Evolutionary conservation across 1,140 invertebrate species (phyloP).

Genomic region (Oedothorax gibbosus): DNA sequence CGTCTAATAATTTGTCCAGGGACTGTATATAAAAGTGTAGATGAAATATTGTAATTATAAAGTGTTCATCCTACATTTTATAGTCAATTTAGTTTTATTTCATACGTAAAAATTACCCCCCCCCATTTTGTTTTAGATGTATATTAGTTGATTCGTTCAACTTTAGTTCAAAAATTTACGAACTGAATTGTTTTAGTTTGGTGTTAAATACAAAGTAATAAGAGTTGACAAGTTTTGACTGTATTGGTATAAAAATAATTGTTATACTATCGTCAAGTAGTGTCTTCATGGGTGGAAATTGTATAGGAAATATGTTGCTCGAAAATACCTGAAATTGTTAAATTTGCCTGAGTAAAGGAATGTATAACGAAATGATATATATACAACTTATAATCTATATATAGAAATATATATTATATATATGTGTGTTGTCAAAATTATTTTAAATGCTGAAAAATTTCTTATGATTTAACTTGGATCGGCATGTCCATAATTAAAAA

Average conservation of each 20-base stretch:
- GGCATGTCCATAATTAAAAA: constrained; percentile 38
- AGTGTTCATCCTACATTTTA: no score
- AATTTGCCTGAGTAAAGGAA: constrained; percentile 45
- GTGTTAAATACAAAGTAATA: no score
- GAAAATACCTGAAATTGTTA: constrained; percentile 41
- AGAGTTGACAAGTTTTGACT: constrained; percentile 1
- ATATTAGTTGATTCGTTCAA: no score
- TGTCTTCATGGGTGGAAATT: constrained; percentile 12
- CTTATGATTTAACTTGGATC: constrained; percentile 29
- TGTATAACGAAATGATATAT: constrained; percentile 50
- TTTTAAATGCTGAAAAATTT: constrained; percentile 36
- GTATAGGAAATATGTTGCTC: constrained; percentile 38
- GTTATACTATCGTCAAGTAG: constrained; percentile 23
- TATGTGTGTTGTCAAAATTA: constrained; percentile 53
- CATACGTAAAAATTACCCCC: no score
- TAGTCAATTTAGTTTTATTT: no score
- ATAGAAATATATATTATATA: constrained; percentile 31
- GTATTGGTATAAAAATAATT: not conserved
- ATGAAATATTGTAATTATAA: no score
- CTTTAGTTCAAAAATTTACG: not conserved
- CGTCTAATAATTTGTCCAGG: no score
- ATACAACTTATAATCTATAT: constrained; percentile 23
- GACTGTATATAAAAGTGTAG: no score
- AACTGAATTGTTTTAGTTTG: no score
- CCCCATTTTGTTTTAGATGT: no score